A percentile compares a stretch with the other conserved stretches of the same genome.
Evolutionary conservation across 1,140 invertebrate genomes (phyloP).

Genomic region (Neodiprion lecontei): DNA sequence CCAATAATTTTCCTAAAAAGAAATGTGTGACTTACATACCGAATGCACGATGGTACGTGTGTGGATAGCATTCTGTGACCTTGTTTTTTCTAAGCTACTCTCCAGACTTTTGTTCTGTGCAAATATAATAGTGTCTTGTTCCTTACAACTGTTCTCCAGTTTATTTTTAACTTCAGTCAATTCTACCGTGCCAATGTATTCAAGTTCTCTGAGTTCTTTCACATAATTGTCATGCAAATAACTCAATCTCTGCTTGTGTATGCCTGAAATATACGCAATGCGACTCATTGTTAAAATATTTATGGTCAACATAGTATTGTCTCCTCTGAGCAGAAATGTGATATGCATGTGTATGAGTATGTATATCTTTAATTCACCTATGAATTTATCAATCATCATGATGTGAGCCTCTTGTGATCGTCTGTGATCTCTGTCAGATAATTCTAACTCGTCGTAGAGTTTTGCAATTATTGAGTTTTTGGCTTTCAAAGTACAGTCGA

Average conservation of each 20-base stretch:
- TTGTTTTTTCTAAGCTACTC: conserved; percentile 37
- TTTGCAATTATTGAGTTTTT: conserved; percentile 72
- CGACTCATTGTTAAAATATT: conserved; percentile 17
- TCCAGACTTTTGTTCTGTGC: conserved; percentile 38
- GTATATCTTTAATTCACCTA: conserved; percentile 59
- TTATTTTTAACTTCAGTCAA: conserved; percentile 34
- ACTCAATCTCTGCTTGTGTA: conserved; percentile 59
- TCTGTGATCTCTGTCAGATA: conserved; percentile 74
- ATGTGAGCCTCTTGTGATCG: conserved; percentile 73
- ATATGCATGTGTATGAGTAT: conserved; percentile 4
- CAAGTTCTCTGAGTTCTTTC: conserved; percentile 44
- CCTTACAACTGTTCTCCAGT: conserved; percentile 31
- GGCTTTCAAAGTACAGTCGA: conserved; percentile 66
- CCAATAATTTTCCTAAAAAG: no score
- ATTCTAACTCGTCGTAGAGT: conserved; percentile 69
- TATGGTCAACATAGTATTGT: conserved; percentile 33
- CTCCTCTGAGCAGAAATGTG: neutral
- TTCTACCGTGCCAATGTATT: conserved; percentile 37
- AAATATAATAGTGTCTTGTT: conserved; percentile 42
- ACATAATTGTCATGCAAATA: conserved; percentile 65
- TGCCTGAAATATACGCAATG: conserved; percentile 45
- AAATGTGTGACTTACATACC: conserved; percentile 34
- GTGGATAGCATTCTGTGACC: conserved; percentile 46
- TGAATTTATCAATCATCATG: conserved; percentile 70
- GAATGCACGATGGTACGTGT: conserved; percentile 45